Conservation (phyloP, 1,140 invertebrate species). For the Drosophila bipectinata region DNA sequence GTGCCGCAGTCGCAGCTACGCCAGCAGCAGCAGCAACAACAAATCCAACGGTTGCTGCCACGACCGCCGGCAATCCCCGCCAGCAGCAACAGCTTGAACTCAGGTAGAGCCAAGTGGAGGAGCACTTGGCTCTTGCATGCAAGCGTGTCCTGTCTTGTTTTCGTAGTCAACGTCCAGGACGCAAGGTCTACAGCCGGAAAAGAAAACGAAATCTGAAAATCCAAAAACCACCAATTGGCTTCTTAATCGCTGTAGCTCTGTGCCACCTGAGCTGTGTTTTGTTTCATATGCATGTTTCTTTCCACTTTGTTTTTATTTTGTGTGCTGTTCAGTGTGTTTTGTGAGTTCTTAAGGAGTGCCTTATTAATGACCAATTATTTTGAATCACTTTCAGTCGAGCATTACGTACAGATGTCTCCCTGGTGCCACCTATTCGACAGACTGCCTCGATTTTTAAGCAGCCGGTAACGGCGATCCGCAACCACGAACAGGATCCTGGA, state of each 20-base stretch:
- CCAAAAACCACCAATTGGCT: conserved; percentile 28
- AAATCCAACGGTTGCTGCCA: conserved; percentile 18
- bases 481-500: conserved; percentile 88
- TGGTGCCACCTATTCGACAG: conserved; percentile 97
- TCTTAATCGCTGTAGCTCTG: conserved; percentile 39
- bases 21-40: conserved; percentile 21
- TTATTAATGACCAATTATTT: background rate
- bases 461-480: conserved; percentile 97
- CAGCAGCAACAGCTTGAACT: conserved; percentile 79
- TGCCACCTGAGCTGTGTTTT: conserved; percentile 31
- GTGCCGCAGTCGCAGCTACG: conserved; percentile 33
- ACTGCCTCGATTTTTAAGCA: conserved; percentile 99
- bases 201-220: conserved; percentile 21
- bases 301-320: conserved; percentile 19
- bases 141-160: conserved; percentile 58
- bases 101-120: conserved; percentile 78
- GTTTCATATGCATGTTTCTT: conserved; percentile 34
- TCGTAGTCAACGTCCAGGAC: conserved; percentile 22
- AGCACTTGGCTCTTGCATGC: conserved; percentile 64
- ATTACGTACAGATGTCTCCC: conserved; percentile 93
- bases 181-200: conserved; percentile 42
- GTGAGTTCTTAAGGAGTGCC: background rate
- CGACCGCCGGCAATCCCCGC: conserved; percentile 34
- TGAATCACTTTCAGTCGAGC: conserved; percentile 86
- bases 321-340: conserved; percentile 31